Evolutionary conservation across 2,797 vertebrate species (phyloP).

Genomic region (Chrosomus eos): DNA sequence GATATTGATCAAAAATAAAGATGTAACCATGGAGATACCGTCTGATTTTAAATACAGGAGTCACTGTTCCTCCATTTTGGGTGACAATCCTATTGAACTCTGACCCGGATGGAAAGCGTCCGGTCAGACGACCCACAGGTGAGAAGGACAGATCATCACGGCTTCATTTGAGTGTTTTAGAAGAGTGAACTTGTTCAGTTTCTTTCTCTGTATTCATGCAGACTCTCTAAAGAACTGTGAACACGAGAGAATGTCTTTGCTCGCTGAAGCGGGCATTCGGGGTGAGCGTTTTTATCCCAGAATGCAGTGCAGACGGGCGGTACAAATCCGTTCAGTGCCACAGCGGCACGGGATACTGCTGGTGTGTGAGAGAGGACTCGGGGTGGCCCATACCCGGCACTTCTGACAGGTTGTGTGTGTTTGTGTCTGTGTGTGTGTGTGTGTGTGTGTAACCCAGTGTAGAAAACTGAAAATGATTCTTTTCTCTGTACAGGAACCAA

Average conservation of each 20-base stretch:
- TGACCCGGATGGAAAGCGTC: constrained; percentile 63
- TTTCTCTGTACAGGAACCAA: constrained; percentile 60
- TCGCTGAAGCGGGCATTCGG: constrained; percentile 77
- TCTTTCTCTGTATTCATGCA: constrained; percentile 23
- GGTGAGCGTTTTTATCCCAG: constrained; percentile 85
- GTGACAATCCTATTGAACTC: constrained; percentile 68
- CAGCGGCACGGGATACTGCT: constrained; percentile 85
- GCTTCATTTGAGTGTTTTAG: background rate
- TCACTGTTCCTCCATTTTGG: constrained; percentile 68
- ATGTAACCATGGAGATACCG: background rate
- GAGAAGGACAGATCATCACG: background rate
- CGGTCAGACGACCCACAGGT: constrained; percentile 63
- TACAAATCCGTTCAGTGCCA: constrained; percentile 87
- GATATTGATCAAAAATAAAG: background rate
- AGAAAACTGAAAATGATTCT: background rate
- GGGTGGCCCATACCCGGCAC: constrained; percentile 86
- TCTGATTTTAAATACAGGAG: constrained; percentile 50
- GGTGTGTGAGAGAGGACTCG: constrained; percentile 86
- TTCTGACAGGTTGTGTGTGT: constrained; percentile 78
- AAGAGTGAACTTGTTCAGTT: background rate
- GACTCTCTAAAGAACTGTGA: constrained; percentile 78
- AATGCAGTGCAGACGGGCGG: constrained; percentile 83
- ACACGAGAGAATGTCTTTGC: constrained; percentile 81
- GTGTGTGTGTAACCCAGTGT: background rate
- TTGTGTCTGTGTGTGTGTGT: background rate